Evolutionary conservation across 1,140 invertebrate species (phyloP), one percentile per base, ranked within the genome.

Genomic region (Neodiprion fabricii): DNA sequence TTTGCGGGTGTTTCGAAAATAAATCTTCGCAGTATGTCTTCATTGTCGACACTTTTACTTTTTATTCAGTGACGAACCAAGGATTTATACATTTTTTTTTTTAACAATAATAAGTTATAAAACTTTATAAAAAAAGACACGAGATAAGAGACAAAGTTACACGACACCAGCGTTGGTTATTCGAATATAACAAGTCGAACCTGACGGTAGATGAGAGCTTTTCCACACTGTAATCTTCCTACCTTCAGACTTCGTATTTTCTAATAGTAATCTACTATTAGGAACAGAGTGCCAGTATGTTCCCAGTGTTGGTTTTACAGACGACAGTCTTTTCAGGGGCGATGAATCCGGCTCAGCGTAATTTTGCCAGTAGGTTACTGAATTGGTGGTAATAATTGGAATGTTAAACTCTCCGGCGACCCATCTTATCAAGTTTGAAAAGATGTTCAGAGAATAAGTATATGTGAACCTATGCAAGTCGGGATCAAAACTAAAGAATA

Each of bases 371-470:
- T 87, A 86, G 71, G 89, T 91, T 74, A 91, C 80, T 72, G 91
- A 85, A 82, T 93, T 93, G 4, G 90, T 89, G 81, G 89, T 89
- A 11, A 93, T 78, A 77, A 93, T 81, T 12, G 86, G 77, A 72
- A 92, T 75, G 73, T 88, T 76, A 77, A 84, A 88, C 80, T 91
- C 85, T 72, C 86, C 88, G 67, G 87, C 83, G 12, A 94, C 76
- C 81, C 84, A 91, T 79, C 88, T 88, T 53, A 88, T 87, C 48
- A 91, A 82, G 74, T 90, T 91, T 2, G 91, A 88, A 71, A 93
- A 82, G 73, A 86, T 84, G 82, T 91, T 92, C 61, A 93, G 81
- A 70, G 87, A 81, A 70, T 81, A 85, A 70, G 82, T 81, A 48
- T 78, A 81, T 21, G 17, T 21, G 17, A 21, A 21, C 17, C 17